Evolutionary conservation across 2,888 invertebrate genomes (phyloP).

Genomic region (Myopa testacea): DNA sequence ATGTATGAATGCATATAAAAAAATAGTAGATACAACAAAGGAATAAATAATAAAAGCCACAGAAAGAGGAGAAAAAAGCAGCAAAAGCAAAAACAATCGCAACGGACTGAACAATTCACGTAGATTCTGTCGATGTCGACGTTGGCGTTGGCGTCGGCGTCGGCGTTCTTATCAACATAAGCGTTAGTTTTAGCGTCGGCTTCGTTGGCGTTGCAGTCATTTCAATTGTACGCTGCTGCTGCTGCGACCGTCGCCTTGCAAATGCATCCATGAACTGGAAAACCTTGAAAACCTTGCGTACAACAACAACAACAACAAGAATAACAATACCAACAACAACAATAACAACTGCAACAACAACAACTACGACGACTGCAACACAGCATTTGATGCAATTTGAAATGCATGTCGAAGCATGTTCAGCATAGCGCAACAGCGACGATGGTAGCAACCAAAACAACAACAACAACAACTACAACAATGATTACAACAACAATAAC

Average conservation of each 20-base stretch:
- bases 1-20: neutral
- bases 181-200: neutral
- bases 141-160: neutral
- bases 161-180: neutral
- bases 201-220: neutral
- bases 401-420: conserved; percentile 25
- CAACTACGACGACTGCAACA: neutral
- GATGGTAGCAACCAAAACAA: neutral
- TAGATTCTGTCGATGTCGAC: conserved; percentile 6
- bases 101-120: conserved; percentile 26
- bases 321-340: too few species aligned
- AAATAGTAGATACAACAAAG: neutral
- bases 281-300: conserved; percentile 62
- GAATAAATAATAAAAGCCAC: conserved; percentile 3
- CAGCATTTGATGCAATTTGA: conserved; percentile 31
- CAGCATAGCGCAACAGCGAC: conserved; percentile 4
- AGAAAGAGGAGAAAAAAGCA: neutral
- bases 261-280: conserved; percentile 66
- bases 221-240: neutral
- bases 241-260: conserved; percentile 30
- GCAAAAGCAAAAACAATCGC: neutral
- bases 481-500: neutral
- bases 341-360: conserved; percentile 41
- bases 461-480: conserved; percentile 4
- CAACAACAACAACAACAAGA: neutral